phyloP scores from a whole-genome alignment of 2,797 vertebrate genomes.

The Sphenopsis melanotis region DNA sequence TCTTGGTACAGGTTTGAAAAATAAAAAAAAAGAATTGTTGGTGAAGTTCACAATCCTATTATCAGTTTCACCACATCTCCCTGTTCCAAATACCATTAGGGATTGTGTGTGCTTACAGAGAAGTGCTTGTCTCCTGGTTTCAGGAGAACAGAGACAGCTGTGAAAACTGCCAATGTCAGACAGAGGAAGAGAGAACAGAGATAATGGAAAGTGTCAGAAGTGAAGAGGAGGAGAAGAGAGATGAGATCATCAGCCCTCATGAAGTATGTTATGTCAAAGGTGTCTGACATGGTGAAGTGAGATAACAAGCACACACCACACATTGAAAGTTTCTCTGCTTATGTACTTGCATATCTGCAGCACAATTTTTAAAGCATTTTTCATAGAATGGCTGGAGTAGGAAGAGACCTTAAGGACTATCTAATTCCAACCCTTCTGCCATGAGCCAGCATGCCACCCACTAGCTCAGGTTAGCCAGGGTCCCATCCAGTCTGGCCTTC shows the following conservation, averaged over 20 bases:
- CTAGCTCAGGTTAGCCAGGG: neutral
- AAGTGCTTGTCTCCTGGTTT: neutral
- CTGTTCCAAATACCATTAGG: neutral
- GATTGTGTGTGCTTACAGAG: neutral
- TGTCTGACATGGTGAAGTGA: neutral
- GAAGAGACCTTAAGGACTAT: neutral
- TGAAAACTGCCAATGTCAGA: neutral
- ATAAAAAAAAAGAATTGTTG: neutral
- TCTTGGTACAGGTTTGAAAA: neutral
- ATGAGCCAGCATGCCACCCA: neutral
- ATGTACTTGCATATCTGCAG: rapidly evolving
- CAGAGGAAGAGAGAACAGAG: neutral
- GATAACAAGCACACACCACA: neutral
- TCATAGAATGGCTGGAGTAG: neutral
- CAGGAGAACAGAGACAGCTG: neutral
- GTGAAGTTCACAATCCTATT: neutral
- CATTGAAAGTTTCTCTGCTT: neutral
- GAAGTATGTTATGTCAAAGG: neutral
- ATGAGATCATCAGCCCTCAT: neutral
- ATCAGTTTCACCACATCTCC: neutral
- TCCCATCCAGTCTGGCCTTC: neutral
- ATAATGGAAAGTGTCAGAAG: neutral
- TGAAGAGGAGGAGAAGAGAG: neutral
- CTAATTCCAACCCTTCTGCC: neutral
- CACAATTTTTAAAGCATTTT: neutral